These are phyloP conservation scores for Bovichtus variegatus DNA, from an alignment of 2,797 vertebrate genomes.

Conservation along the genomic window DNA sequence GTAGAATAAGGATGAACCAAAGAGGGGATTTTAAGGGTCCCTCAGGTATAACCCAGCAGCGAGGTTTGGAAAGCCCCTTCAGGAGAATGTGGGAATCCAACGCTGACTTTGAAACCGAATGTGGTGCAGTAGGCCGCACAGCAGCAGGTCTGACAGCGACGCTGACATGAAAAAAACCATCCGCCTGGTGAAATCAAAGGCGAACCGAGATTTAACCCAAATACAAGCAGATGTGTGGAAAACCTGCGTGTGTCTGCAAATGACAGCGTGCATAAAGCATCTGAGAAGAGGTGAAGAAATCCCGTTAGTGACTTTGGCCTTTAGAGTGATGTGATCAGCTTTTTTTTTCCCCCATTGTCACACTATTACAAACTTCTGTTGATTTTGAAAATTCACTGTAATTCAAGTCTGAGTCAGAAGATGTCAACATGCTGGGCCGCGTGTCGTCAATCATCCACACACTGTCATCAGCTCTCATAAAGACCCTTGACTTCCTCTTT, in stretches of 20 bases:
- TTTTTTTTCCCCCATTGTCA: background rate
- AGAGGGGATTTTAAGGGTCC: conserved; percentile 29
- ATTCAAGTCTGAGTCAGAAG: background rate
- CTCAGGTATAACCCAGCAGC: conserved; percentile 5
- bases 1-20: background rate
- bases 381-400: background rate
- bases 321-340: background rate
- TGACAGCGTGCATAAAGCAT: background rate
- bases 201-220: background rate
- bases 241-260: background rate
- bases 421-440: rapidly evolving
- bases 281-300: background rate
- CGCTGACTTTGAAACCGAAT: conserved; percentile 20
- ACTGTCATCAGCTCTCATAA: background rate
- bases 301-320: background rate
- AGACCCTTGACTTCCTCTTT: background rate
- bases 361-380: background rate
- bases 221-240: background rate
- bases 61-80: conserved; percentile 14
- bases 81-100: conserved; percentile 14
- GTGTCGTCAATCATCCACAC: background rate
- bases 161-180: background rate
- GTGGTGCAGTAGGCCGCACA: background rate
- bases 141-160: background rate
- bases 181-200: background rate